phyloP scores from a whole-genome alignment of 2,888 invertebrate genomes.

The Argyresthia albistria region DNA sequence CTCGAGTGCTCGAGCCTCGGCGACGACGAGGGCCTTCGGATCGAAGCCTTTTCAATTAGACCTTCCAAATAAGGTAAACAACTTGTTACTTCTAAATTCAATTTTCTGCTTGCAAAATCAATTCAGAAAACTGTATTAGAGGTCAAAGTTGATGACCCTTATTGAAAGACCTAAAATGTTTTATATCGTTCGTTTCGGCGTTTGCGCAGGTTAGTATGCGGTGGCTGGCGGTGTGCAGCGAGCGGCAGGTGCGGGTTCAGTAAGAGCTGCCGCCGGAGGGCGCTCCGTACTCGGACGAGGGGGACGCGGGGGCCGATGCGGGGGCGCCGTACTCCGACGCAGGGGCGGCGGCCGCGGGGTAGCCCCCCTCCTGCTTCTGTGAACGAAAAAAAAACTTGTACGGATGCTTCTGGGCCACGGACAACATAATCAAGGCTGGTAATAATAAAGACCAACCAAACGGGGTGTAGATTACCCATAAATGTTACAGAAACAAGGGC shows the following conservation, averaged over 20 bases:
- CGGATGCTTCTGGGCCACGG: too few species aligned
- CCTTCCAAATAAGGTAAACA: too few species aligned
- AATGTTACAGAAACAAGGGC: too few species aligned
- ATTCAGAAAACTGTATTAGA: too few species aligned
- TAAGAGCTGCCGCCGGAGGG: constrained; percentile 45
- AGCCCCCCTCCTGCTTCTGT: constrained; percentile 73
- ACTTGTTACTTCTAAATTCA: not conserved
- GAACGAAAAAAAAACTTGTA: constrained; percentile 17
- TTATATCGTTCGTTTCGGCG: too few species aligned
- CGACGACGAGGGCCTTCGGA: too few species aligned
- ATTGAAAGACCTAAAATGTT: too few species aligned
- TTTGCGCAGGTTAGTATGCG: not conserved
- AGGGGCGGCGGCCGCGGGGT: constrained; percentile 58
- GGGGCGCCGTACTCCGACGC: constrained; percentile 60
- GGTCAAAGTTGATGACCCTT: too few species aligned
- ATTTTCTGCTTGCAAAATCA: not conserved
- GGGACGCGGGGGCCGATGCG: constrained; percentile 36
- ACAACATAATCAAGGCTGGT: too few species aligned
- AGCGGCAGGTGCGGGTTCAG: constrained; percentile 12
- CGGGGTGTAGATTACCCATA: too few species aligned
- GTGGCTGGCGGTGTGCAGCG: not conserved
- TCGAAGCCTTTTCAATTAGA: too few species aligned
- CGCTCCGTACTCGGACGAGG: constrained; percentile 75
- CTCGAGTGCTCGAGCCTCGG: not conserved
- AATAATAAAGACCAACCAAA: too few species aligned